A percentile compares a stretch with the other conserved stretches of the same genome.
Evolutionary conservation across 2,113 vertebrate species (phyloP).

Genomic region (Protobothrops flavoviridis): DNA sequence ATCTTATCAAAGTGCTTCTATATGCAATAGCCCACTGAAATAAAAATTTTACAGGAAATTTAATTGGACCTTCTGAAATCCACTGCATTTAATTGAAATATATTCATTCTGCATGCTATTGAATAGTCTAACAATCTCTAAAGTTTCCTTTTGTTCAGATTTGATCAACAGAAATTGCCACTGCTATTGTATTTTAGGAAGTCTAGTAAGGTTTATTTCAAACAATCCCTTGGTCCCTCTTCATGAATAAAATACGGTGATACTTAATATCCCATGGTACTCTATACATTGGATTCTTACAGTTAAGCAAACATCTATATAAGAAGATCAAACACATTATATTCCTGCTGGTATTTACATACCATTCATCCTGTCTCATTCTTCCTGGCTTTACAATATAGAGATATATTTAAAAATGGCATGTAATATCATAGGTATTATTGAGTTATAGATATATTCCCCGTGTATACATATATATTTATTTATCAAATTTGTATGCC

Average conservation of each 20-base stretch:
- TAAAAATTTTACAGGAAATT: slow-evolving; percentile 33
- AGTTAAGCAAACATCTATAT: slow-evolving; percentile 51
- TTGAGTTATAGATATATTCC: background rate
- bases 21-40: background rate
- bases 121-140: slow-evolving; percentile 54
- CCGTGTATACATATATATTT: slow-evolving; percentile 1
- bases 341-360: slow-evolving; percentile 27
- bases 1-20: background rate
- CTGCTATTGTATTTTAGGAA: slow-evolving; percentile 60
- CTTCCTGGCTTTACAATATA: slow-evolving; percentile 30
- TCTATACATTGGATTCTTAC: slow-evolving; percentile 53
- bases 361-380: slow-evolving; percentile 18
- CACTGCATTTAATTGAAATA: slow-evolving; percentile 28
- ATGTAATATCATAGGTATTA: background rate
- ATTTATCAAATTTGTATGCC: background rate
- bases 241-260: slow-evolving; percentile 61
- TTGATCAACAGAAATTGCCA: slow-evolving; percentile 61
- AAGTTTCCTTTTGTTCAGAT: slow-evolving; percentile 60
- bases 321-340: slow-evolving; percentile 26
- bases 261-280: slow-evolving; percentile 62
- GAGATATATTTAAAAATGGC: background rate
- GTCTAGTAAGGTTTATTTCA: slow-evolving; percentile 48
- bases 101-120: slow-evolving; percentile 58
- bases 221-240: slow-evolving; percentile 61
- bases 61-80: slow-evolving; percentile 50